A percentile compares a stretch with the other conserved stretches of the same genome.
phyloP scores from a whole-genome alignment of 1,140 invertebrate species.

The Drosophila seguyi region DNA sequence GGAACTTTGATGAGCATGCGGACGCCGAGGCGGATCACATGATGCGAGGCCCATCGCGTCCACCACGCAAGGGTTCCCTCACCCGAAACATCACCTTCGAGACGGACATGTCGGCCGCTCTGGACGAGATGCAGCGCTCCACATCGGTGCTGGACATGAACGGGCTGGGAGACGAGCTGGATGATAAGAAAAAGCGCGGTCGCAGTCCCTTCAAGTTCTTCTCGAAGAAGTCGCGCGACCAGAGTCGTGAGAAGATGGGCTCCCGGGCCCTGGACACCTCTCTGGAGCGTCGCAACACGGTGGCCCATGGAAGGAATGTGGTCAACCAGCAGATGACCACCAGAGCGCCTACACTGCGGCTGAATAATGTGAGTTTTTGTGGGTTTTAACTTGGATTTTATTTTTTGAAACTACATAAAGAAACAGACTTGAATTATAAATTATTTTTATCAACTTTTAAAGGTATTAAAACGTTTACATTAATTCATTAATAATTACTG shows the following conservation, averaged over 20 bases:
- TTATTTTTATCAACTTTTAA: background rate
- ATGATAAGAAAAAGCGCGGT: conserved; percentile 94
- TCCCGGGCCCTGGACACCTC: conserved; percentile 59
- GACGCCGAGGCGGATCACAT: conserved; percentile 89
- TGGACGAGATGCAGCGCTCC: conserved; percentile 88
- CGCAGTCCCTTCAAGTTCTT: conserved; percentile 94
- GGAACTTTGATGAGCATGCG: conserved; percentile 93
- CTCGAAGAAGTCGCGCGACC: conserved; percentile 82
- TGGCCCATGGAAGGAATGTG: conserved; percentile 82
- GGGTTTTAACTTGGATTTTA: conserved; percentile 39
- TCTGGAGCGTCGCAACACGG: conserved; percentile 76
- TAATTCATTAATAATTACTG: background rate
- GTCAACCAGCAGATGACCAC: conserved; percentile 78
- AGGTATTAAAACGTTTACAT: no score
- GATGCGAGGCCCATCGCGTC: conserved; percentile 88
- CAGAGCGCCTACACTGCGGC: conserved; percentile 67
- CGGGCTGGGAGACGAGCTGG: conserved; percentile 87
- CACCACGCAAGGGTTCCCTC: conserved; percentile 91
- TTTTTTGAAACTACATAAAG: conserved; percentile 35
- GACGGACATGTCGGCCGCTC: conserved; percentile 57
- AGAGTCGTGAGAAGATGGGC: conserved; percentile 79
- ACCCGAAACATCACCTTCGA: conserved; percentile 86
- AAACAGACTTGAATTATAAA: background rate
- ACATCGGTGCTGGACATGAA: conserved; percentile 91
- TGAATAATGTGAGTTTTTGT: conserved; percentile 65